Conservation (phyloP, 2,113 vertebrate genomes). For the Amphiprion percula region DNA sequence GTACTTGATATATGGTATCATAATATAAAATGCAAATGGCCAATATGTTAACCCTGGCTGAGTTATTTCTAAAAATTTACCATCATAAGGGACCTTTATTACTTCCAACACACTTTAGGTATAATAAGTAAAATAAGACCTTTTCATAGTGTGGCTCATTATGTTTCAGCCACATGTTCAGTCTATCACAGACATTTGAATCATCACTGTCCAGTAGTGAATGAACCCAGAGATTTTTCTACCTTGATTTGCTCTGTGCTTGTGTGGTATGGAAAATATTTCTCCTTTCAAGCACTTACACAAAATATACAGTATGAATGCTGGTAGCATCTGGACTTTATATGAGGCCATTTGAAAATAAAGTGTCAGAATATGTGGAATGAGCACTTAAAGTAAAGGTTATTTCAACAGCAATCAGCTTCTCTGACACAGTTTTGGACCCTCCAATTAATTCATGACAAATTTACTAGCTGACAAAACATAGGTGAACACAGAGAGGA, state of each 20-base stretch:
- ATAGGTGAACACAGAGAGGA: slow-evolving; percentile 63
- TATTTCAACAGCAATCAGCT: slow-evolving; percentile 66
- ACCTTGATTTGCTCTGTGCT: slow-evolving; percentile 52
- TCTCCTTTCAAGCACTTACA: slow-evolving; percentile 54
- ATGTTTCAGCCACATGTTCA: slow-evolving; percentile 62
- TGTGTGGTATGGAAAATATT: slow-evolving; percentile 74
- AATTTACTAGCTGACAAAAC: slow-evolving; percentile 72
- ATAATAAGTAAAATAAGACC: neutral
- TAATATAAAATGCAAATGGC: neutral
- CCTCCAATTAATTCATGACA: slow-evolving; percentile 61
- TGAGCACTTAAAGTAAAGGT: slow-evolving; percentile 52
- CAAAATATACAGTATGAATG: slow-evolving; percentile 37
- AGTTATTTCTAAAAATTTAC: neutral
- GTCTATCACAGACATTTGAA: slow-evolving; percentile 50
- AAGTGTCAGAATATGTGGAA: slow-evolving; percentile 48
- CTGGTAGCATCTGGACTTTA: slow-evolving; percentile 68
- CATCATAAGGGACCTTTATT: too few relatives aligned
- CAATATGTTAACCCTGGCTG: neutral
- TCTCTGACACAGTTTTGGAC: slow-evolving; percentile 61
- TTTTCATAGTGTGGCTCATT: slow-evolving; percentile 38
- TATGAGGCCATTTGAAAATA: slow-evolving; percentile 51
- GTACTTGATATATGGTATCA: slow-evolving; percentile 32
- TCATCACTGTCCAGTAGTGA: slow-evolving; percentile 41
- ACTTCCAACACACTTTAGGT: too few relatives aligned
- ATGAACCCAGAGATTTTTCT: slow-evolving; percentile 48